Evolutionary conservation across 2,888 invertebrate species (phyloP).

Genomic region (Strigamia maritima): DNA sequence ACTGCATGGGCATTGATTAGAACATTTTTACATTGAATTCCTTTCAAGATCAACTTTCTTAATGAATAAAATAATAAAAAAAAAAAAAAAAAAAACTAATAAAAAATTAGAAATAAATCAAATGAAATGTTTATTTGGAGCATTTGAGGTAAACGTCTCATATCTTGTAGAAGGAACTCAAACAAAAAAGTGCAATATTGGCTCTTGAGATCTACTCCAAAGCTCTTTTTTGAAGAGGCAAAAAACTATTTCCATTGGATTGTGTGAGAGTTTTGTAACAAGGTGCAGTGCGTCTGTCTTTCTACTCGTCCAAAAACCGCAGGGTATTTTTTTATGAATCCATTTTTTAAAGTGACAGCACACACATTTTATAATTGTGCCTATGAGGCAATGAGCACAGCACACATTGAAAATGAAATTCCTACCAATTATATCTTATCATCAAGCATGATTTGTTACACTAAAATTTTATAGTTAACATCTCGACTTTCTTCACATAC

Average conservation of each 20-base stretch:
- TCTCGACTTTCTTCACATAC: background rate
- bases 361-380: conserved; percentile 20
- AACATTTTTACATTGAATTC: background rate
- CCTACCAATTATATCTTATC: conserved; percentile 7
- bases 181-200: background rate
- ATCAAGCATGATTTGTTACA: background rate
- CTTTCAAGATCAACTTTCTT: background rate
- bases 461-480: background rate
- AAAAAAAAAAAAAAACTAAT: too few relatives aligned
- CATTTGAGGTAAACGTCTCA: background rate
- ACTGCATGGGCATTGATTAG: background rate
- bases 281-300: conserved; percentile 19
- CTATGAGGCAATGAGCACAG: background rate
- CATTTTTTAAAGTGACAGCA: conserved; percentile 23
- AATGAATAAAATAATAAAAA: too few relatives aligned
- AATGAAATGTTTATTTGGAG: background rate
- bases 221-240: background rate
- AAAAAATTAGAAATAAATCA: too few relatives aligned
- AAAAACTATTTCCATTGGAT: conserved; percentile 18
- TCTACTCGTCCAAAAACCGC: conserved; percentile 10
- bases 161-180: background rate
- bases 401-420: conserved; percentile 11
- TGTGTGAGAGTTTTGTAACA: conserved; percentile 19
- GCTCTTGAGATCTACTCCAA: background rate
- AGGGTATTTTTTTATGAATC: conserved; percentile 19